phyloP scores from a whole-genome alignment of 2,113 vertebrate species.

The Cricetomys ansorgei region DNA sequence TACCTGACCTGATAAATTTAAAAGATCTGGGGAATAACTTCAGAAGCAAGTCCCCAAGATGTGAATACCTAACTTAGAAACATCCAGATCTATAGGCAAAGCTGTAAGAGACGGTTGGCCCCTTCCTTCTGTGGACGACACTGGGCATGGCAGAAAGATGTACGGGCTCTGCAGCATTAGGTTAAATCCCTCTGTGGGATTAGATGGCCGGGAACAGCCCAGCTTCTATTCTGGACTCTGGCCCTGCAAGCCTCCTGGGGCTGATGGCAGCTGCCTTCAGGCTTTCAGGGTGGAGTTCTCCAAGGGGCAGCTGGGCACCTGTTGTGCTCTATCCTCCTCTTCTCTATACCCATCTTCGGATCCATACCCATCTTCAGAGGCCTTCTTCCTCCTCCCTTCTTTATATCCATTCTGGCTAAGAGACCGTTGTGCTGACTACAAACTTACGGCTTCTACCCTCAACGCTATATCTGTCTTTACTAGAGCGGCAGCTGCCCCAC shows the following conservation, averaged over 20 bases:
- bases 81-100: background rate
- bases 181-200: background rate
- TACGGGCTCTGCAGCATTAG: background rate
- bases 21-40: background rate
- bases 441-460: background rate
- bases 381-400: no score
- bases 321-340: background rate
- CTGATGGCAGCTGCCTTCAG: constrained; percentile 32
- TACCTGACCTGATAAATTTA: background rate
- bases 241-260: background rate
- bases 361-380: background rate
- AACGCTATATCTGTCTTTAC: background rate
- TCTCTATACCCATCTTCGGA: background rate
- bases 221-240: constrained; percentile 42
- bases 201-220: background rate
- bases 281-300: background rate
- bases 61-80: background rate
- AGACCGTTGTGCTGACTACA: background rate
- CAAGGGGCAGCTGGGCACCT: background rate
- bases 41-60: background rate
- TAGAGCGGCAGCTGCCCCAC: background rate
- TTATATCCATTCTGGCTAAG: background rate
- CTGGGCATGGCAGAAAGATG: background rate
- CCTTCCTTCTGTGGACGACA: background rate
- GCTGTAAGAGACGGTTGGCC: background rate